These are phyloP conservation scores for Scaptomyza montana DNA, from an alignment of 1,140 invertebrate genomes.

Conservation along the genomic window DNA sequence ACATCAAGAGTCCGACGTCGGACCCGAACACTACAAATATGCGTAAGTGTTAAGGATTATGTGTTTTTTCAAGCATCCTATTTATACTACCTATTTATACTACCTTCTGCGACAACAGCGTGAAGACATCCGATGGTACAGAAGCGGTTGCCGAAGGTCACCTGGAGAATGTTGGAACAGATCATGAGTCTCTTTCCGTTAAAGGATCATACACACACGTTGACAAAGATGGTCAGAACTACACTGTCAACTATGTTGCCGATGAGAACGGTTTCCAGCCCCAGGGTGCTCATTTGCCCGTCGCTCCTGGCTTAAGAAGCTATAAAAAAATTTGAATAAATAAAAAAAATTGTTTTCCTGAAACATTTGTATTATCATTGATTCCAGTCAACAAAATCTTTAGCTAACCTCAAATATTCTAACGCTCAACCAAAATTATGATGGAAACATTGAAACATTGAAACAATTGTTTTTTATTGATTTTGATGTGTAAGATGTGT, in stretches of 20 bases:
- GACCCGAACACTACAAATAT: slow-evolving; percentile 80
- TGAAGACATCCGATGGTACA: slow-evolving; percentile 39
- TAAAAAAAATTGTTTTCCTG: slow-evolving; percentile 30
- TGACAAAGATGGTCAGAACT: slow-evolving; percentile 86
- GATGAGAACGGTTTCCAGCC: slow-evolving; percentile 91
- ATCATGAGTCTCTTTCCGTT: slow-evolving; percentile 79
- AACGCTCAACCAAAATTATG: background rate
- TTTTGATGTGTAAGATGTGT: slow-evolving; percentile 35
- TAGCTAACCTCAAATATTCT: background rate
- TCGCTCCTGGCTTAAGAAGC: slow-evolving; percentile 38
- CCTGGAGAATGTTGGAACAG: slow-evolving; percentile 36
- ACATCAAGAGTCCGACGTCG: slow-evolving; percentile 80
- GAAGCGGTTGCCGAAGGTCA: slow-evolving; percentile 15
- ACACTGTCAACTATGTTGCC: slow-evolving; percentile 87
- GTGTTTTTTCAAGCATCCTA: background rate
- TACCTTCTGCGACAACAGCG: slow-evolving; percentile 24
- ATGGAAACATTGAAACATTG: too few species aligned
- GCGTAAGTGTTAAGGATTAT: slow-evolving; percentile 78
- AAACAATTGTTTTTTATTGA: slow-evolving; percentile 10
- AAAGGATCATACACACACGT: slow-evolving; percentile 85
- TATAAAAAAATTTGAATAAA: background rate
- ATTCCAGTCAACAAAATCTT: too few species aligned
- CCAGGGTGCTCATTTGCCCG: slow-evolving; percentile 87
- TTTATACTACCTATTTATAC: background rate
- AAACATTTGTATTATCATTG: background rate